Evolutionary conservation across 2,113 vertebrate species (phyloP).

Genomic region (Sphyrna mokarran): DNA sequence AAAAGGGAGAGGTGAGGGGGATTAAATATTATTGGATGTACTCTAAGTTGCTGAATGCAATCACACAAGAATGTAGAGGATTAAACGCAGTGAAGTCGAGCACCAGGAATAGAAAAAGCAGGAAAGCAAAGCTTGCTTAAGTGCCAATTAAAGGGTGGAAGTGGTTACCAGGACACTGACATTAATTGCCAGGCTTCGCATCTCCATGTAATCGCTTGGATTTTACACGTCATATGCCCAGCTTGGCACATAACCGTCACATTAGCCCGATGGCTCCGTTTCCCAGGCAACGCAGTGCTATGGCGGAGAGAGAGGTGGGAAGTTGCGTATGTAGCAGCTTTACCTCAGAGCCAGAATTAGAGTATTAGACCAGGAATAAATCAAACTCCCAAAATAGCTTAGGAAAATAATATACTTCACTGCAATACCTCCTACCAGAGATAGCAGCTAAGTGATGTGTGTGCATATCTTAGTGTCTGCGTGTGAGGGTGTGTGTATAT

Average conservation of each 20-base stretch:
- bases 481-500: background rate
- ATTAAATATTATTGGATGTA: background rate
- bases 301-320: slow-evolving; percentile 44
- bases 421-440: background rate
- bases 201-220: slow-evolving; percentile 8
- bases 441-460: background rate
- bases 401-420: background rate
- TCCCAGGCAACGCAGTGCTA: background rate
- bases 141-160: slow-evolving; percentile 34
- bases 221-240: background rate
- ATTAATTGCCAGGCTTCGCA: background rate
- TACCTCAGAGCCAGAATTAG: slow-evolving; percentile 73
- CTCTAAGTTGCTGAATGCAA: background rate
- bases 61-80: background rate
- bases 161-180: slow-evolving; percentile 7
- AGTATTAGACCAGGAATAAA: slow-evolving; percentile 72
- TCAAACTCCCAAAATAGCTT: slow-evolving; percentile 64
- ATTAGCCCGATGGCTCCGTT: background rate
- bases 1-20: background rate
- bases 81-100: background rate
- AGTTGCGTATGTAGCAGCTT: slow-evolving; percentile 59
- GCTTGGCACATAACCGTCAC: slow-evolving; percentile 5
- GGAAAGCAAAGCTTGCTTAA: slow-evolving; percentile 9
- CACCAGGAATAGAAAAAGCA: slow-evolving; percentile 23
- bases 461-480: background rate